Percentiles rank a stretch among this genome's conserved stretches.
Evolutionary conservation across 2,797 vertebrate genomes (phyloP).

Genomic region (Labeo calbasu): DNA sequence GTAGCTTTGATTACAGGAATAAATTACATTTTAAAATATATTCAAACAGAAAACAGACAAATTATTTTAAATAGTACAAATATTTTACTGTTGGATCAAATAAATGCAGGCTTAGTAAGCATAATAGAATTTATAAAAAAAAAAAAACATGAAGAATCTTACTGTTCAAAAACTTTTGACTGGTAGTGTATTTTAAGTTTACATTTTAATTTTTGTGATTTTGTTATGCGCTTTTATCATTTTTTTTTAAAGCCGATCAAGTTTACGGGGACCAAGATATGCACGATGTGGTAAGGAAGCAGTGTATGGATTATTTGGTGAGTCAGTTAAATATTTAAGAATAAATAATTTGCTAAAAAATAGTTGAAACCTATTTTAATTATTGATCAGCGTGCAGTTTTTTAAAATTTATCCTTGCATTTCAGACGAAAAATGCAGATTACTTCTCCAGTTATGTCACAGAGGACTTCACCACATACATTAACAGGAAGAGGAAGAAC

Average conservation of each 20-base stretch:
- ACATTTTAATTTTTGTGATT: no score
- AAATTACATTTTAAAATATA: no score
- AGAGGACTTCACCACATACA: slow-evolving; percentile 92
- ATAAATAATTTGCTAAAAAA: not conserved
- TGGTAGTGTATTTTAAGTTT: no score
- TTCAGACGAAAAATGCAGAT: slow-evolving; percentile 91
- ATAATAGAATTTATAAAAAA: no score
- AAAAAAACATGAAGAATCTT: no score
- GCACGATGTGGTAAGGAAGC: slow-evolving; percentile 92
- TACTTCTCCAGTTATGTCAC: slow-evolving; percentile 95
- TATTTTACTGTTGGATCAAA: no score
- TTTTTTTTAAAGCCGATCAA: slow-evolving; percentile 83
- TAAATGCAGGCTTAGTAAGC: no score
- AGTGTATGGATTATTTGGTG: slow-evolving; percentile 96
- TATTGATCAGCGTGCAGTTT: not conserved
- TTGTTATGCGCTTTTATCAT: not conserved
- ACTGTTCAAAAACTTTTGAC: no score
- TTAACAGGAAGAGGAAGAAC: slow-evolving; percentile 93
- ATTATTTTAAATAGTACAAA: no score
- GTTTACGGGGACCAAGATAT: slow-evolving; percentile 95
- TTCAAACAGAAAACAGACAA: no score
- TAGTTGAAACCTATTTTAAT: not conserved
- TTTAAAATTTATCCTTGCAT: not conserved
- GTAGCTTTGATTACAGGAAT: no score
- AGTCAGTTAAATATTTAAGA: slow-evolving; percentile 63